phyloP scores from a whole-genome alignment of 2,797 vertebrate species.

The Chloroceryle inda region DNA sequence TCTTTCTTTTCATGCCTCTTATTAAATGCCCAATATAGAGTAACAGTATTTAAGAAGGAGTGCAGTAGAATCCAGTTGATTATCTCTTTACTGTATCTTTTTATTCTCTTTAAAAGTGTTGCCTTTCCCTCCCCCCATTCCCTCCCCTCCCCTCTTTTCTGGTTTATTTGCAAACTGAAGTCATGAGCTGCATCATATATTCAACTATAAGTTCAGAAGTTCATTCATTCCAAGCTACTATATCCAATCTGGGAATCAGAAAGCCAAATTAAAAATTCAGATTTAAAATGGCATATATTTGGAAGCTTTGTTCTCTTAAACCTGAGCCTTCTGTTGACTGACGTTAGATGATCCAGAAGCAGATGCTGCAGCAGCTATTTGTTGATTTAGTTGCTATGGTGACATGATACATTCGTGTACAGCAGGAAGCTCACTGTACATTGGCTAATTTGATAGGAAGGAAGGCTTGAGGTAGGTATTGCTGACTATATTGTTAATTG shows the following conservation, averaged over 20 bases:
- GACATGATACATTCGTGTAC: constrained; percentile 82
- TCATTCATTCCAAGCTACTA: neutral
- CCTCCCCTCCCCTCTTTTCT: neutral
- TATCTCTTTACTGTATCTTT: neutral
- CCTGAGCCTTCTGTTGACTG: constrained; percentile 79
- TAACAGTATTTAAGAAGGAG: neutral
- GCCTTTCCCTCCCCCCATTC: too few relatives aligned
- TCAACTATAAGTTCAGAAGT: constrained; percentile 5
- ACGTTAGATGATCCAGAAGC: constrained; percentile 82
- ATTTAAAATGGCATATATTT: constrained; percentile 68
- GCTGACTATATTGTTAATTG: constrained; percentile 78
- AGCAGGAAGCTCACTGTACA: constrained; percentile 78
- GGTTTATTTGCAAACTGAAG: neutral
- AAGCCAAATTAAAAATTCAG: constrained; percentile 59
- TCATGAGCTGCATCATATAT: neutral
- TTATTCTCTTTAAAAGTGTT: neutral
- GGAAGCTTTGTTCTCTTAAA: constrained; percentile 74
- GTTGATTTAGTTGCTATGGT: constrained; percentile 95
- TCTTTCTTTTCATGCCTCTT: neutral
- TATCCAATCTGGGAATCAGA: constrained; percentile 26
- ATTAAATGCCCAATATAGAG: neutral
- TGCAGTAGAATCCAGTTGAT: neutral
- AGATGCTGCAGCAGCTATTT: constrained; percentile 89
- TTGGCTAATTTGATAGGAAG: constrained; percentile 81
- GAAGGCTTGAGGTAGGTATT: constrained; percentile 77